A percentile compares a stretch with the other conserved stretches of the same genome.
Conservation (phyloP, 2,797 vertebrate species). For the Chiloscyllium punctatum region DNA sequence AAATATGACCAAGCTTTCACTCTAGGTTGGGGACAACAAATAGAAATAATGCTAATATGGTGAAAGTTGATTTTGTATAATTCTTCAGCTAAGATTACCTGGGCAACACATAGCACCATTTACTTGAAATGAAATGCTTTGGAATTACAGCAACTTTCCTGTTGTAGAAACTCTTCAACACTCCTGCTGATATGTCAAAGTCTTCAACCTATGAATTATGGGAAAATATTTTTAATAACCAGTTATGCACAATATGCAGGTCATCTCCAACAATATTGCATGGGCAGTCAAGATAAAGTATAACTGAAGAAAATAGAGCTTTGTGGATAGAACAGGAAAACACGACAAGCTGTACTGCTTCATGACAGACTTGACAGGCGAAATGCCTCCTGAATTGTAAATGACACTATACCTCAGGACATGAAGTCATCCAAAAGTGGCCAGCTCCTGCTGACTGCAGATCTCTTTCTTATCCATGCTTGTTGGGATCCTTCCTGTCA, state of each 20-base stretch:
- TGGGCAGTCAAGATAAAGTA: not conserved
- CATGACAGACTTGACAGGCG: not conserved
- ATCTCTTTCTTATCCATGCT: not conserved
- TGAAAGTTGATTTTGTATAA: not conserved
- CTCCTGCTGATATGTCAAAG: conserved; percentile 62
- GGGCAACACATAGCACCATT: conserved; percentile 85
- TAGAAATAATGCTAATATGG: not conserved
- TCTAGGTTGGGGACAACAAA: not conserved
- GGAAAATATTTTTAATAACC: not conserved
- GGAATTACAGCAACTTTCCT: conserved; percentile 58
- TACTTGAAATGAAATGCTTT: conserved; percentile 55
- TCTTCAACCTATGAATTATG: conserved; percentile 64
- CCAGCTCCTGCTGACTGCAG: not conserved
- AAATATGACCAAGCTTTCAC: not conserved
- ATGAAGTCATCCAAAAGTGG: not conserved
- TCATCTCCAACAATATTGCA: not conserved
- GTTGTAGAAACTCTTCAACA: conserved; percentile 61
- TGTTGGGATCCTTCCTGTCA: not conserved
- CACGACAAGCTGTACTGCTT: not conserved
- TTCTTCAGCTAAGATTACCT: conserved; percentile 59
- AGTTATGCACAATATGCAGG: not conserved
- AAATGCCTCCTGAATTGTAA: not conserved
- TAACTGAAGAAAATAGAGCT: not conserved
- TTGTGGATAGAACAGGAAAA: not conserved
- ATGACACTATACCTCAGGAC: not conserved